Conservation (phyloP, 2,113 vertebrate genomes). For the Carettochelys insculpta region DNA sequence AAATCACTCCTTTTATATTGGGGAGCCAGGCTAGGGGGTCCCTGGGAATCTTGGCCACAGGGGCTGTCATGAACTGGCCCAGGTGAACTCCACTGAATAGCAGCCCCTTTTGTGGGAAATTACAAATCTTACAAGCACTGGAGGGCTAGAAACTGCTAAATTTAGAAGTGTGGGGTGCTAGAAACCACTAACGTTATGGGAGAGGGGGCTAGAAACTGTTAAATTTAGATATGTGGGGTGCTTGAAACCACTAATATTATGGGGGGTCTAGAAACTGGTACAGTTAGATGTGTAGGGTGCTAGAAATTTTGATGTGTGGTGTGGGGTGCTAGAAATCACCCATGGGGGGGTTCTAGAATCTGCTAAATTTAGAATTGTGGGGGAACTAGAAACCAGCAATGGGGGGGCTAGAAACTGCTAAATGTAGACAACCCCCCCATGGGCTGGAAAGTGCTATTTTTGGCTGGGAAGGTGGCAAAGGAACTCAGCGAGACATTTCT, state of each 20-base stretch:
- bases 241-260: background rate
- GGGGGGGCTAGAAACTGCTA: background rate
- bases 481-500: background rate
- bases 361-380: too few relatives aligned
- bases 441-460: background rate
- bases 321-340: too few relatives aligned
- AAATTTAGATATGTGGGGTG: background rate
- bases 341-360: background rate
- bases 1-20: background rate
- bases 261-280: background rate
- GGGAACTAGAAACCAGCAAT: background rate
- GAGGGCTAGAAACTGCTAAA: background rate
- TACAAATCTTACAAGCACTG: background rate
- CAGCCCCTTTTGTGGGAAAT: background rate
- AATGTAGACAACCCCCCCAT: background rate
- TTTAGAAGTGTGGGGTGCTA: background rate
- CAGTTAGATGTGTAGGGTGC: too few relatives aligned
- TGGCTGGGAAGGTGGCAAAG: background rate
- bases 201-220: background rate
- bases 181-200: background rate
- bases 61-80: background rate
- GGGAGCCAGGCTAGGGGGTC: background rate
- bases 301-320: too few relatives aligned
- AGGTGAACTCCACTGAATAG: background rate
- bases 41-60: background rate